Evolutionary conservation across 2,888 invertebrate genomes (phyloP), one percentile per base, ranked within the genome.

Genomic region (Drosophila rubida): DNA sequence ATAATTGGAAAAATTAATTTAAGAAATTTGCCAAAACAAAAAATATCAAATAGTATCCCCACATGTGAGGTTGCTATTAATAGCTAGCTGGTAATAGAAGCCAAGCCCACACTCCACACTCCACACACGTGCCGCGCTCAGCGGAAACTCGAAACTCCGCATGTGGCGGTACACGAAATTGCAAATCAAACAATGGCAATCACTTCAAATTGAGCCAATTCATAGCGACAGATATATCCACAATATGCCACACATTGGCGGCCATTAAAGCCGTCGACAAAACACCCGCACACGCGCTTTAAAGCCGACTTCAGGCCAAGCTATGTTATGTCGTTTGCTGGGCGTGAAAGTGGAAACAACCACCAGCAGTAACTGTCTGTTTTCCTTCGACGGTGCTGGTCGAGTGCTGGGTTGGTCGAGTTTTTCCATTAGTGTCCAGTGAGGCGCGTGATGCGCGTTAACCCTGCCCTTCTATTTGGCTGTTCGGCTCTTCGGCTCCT

Each of bases 341-440:
- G 69, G 79, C 64, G 72, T 75, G 69, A 73, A 80, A 75, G 75
- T 60, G 70, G 64, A 79, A 74, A 68, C 82, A 79, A 82, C 82
- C 82, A 87, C 85, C 44, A 51, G 44, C 35, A 13, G n/a, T 25
- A 45, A 32, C 6, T 5, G 25, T 41, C 8, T 32, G 4, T n/a
- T 25, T 55, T 44, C 9, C 19, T 23, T 5, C 19, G 6, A 8
- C 30, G 6, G 9, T 8, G 2, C 30, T 27, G 59, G 42, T 19
- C 32, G 37, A 23, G 48, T 19, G 11, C 45, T 16, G 49, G 61
- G 42, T 51, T 62, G 63, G 45, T 61, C 55, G 67, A 59, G 55
- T 78, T 88, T 86, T 88, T 88, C 78, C 75, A 85, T 85, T 88
- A 86, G 77, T 80, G 80, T 69, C 84, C 86, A 83, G 80, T 78